Base-by-base conservation (phyloP, 2,797 vertebrate genomes). In the Poeciliopsis infans region DNA sequence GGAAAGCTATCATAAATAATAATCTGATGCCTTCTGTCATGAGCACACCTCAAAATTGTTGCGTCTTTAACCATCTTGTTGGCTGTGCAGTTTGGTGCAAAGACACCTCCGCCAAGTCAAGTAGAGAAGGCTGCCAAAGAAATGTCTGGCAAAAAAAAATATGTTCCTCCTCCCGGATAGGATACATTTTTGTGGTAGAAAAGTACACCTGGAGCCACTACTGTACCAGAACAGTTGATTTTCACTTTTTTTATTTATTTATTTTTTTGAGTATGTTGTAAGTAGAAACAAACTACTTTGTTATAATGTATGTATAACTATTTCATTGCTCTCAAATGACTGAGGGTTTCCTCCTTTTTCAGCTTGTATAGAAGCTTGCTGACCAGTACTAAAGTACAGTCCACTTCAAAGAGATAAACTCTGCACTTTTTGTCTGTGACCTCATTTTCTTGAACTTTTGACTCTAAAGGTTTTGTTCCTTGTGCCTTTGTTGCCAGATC, bases 91-190 rank as follows among this genome's bases (percentile, higher is more conserved):
- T 75, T 86, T 72, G 69, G 39, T 86, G 87, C 80, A 79, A 88
- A 88, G 82, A 70, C 80, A 73, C 83, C 90, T 94, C 92, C 93
- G 95, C 93, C 94, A 95, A 95, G 91, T 85, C 87, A 91, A 91
- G 92, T 79, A 86, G 92, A 59, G 86, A 88, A 85, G 83, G 88
- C 87, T 95, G 95, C 95, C 95, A 96, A 94, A 92, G 89, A 95
- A 93, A 92, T 91, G 92, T 95, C 95, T 96, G 95, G 94, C 94
- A 94, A 79, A 79, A 86, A 88, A 83, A 87, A 83, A 80, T 72
- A 70, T 69, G 76, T 87, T 92, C 92, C 92, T 92, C 93, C 92
- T 89, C 88, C 89, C 92, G 88, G 93, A 95, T 90, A 90, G 89
- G 93, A 95, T 91, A 90, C 88, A 87, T 92, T 92, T 87, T 90